A percentile compares a stretch with the other conserved stretches of the same genome.
Evolutionary conservation across 2,797 vertebrate species (phyloP).

Genomic region (Arnoldichthys spilopterus): DNA sequence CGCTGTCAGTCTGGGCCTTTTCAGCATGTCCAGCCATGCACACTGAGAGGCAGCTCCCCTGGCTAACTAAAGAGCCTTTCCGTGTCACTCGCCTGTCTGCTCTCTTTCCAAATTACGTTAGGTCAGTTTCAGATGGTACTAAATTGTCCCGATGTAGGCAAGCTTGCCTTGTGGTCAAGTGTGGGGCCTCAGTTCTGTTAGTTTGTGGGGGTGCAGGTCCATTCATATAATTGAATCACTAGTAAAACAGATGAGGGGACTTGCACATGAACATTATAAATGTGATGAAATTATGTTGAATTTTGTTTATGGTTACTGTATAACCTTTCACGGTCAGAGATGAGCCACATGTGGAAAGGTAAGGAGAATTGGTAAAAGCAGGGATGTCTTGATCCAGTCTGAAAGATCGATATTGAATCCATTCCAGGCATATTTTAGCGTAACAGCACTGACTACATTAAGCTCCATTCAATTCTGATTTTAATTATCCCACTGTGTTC

Average conservation of each 20-base stretch:
- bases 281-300: background rate
- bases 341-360: background rate
- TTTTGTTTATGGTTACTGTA: background rate
- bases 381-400: background rate
- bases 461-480: background rate
- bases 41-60: constrained; percentile 49
- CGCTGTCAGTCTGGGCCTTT: constrained; percentile 58
- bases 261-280: background rate
- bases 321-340: too few species aligned
- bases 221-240: constrained; percentile 1
- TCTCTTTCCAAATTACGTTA: constrained; percentile 43
- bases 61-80: constrained; percentile 61
- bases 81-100: constrained; percentile 49
- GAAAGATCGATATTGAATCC: background rate
- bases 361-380: background rate
- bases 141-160: constrained; percentile 30
- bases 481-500: background rate
- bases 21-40: constrained; percentile 61
- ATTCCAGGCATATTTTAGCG: background rate
- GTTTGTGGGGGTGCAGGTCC: background rate
- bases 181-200: constrained; percentile 17
- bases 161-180: constrained; percentile 16
- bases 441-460: background rate
- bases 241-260: background rate
- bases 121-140: constrained; percentile 50